Base-by-base conservation (phyloP, 2,113 vertebrate species). In the Galbula dea region DNA sequence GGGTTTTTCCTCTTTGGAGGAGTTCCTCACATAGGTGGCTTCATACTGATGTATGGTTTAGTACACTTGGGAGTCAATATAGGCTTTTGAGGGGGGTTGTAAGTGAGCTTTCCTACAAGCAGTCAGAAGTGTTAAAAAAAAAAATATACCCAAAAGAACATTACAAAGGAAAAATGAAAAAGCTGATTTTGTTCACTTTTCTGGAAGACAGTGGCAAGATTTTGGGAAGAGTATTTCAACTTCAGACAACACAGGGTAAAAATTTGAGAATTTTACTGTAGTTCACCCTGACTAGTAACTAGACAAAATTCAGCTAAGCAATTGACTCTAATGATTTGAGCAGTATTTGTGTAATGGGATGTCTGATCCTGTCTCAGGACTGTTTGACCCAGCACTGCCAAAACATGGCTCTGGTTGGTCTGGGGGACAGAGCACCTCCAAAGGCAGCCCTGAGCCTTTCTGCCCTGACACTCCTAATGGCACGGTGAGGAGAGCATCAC, bases 51-150 rank as follows among this genome's bases (percentile, higher is more conserved):
- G 20, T 80, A 84, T 79, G 46, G 23, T 78, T 91, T 79, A 34
- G n/a, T 49, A n/a, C 1, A 4, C 51, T 83, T 91, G 85, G 81
- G 74, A 91, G 75, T 90, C 88, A 57, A 67, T 67, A 94, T 12
- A 94, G 10, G 11, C 15, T 55, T 30, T 74, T 90, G 18, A 62
- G 41, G 84, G 83, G 67, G 91, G 58, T 57, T 97, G 89, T 32
- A 61, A 87, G 90, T 65, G 77, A 91, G 69, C 72, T 94, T 95
- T 90, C 77, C 77, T 93, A 86, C 68, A 80, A 92, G 77, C 51
- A 83, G 30, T 14, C 23, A 71, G 54, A 78, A 90, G 32, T 26
- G 7, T 17, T 1, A 39, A n/a, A 67, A 39, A 26, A 62, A 21
- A 22, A 36, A 23, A 11, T 19, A 22, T 24, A 26, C 19, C 24